Conservation (phyloP, 2,113 vertebrate genomes). For the Epinephelus cyanopodus region DNA sequence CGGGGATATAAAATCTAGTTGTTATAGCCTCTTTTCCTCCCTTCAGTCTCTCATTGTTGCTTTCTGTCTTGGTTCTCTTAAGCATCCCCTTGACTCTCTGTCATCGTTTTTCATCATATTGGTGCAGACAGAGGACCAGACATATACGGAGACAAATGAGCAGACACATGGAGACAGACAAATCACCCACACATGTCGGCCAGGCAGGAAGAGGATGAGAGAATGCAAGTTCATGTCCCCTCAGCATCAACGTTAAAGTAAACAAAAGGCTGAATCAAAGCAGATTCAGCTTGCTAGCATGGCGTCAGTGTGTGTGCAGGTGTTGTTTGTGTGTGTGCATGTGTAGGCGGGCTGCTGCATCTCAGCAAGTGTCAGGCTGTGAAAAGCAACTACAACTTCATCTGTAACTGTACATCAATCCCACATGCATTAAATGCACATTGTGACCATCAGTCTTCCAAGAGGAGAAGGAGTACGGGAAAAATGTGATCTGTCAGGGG, state of each 20-base stretch:
- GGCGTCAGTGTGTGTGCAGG: background rate
- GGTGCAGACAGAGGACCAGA: conserved; percentile 33
- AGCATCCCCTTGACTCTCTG: conserved; percentile 38
- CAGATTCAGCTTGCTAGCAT: conserved; percentile 12
- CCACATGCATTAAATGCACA: conserved; percentile 30
- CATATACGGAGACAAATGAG: conserved; percentile 36
- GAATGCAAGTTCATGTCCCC: conserved; percentile 35
- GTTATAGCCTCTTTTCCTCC: conserved; percentile 35
- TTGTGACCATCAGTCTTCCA: conserved; percentile 43
- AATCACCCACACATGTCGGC: conserved; percentile 39
- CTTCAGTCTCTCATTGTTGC: conserved; percentile 20
- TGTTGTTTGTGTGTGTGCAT: conserved; percentile 10
- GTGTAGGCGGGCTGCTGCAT: background rate
- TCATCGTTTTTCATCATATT: conserved; percentile 46
- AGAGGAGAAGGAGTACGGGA: conserved; percentile 45
- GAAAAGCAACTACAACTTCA: background rate
- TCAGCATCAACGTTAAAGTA: conserved; percentile 32
- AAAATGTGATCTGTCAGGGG: conserved; percentile 40
- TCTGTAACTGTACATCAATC: conserved; percentile 25
- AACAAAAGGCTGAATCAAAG: conserved; percentile 54
- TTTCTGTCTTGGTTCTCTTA: background rate
- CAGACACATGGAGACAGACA: conserved; percentile 51
- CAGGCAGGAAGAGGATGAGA: conserved; percentile 60
- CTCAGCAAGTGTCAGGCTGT: background rate
- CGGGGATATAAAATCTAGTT: conserved; percentile 8